Conservation (phyloP, 1,140 invertebrate genomes). For the Sycophila sp. region DNA sequence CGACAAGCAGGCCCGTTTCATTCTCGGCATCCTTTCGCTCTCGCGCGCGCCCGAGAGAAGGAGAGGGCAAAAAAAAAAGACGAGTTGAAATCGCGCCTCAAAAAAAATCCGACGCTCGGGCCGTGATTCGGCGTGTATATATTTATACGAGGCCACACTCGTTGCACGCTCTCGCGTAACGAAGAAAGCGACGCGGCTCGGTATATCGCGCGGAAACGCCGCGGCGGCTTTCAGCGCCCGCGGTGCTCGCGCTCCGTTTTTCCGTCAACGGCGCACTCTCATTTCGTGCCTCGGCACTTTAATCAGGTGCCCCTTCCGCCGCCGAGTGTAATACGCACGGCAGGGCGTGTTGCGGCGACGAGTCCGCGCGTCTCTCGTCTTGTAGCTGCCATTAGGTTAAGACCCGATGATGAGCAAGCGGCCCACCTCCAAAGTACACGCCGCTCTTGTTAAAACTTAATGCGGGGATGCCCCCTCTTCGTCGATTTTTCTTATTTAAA, state of each 20-base stretch:
- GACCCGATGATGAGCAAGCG: not conserved
- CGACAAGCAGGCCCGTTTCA: not conserved
- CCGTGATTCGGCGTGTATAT: not conserved
- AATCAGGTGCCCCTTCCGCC: conserved; percentile 12
- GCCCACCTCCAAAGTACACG: too few species aligned
- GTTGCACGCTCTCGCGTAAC: not conserved
- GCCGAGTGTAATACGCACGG: too few species aligned
- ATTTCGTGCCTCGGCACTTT: conserved; percentile 12
- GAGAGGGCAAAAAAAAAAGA: not conserved
- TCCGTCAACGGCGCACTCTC: conserved; percentile 18
- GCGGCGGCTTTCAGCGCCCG: not conserved
- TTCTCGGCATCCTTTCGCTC: not conserved
- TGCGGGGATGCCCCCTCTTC: not conserved
- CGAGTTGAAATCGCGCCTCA: too few species aligned
- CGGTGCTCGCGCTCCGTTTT: conserved; percentile 13
- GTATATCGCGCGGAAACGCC: too few species aligned
- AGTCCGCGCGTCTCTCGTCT: not conserved
- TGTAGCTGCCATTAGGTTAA: conserved; percentile 4
- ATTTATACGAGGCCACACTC: not conserved
- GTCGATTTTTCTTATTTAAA: not conserved
- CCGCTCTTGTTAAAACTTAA: conserved; percentile 3
- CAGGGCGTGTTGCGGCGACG: conserved; percentile 3
- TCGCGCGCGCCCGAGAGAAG: not conserved
- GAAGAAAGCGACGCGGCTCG: too few species aligned
- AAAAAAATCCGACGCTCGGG: too few species aligned